Evolutionary conservation across 1,140 invertebrate genomes (phyloP).

Genomic region (Zophobas morio): DNA sequence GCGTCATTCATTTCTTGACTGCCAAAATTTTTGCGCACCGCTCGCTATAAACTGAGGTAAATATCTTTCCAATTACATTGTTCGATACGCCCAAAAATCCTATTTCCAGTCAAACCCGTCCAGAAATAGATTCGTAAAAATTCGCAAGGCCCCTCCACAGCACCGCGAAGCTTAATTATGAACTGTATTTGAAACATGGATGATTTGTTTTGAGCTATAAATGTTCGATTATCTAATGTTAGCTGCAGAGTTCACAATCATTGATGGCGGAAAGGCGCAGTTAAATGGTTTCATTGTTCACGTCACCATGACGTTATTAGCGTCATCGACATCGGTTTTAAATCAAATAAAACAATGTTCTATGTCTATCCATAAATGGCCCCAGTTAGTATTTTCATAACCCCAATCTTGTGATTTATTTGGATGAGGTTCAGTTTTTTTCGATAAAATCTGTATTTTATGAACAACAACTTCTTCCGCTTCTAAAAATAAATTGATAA

Average conservation of each 20-base stretch:
- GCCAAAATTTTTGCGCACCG: conserved; percentile 47
- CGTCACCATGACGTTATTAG: conserved; percentile 21
- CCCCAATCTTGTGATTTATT: conserved; percentile 16
- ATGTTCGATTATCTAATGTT: conserved; percentile 25
- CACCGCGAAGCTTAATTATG: conserved; percentile 12
- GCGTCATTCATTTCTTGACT: conserved; percentile 41
- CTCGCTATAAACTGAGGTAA: conserved; percentile 11
- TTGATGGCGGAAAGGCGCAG: neutral
- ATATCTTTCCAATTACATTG: conserved; percentile 31
- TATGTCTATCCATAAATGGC: conserved; percentile 16
- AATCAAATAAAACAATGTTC: conserved; percentile 2
- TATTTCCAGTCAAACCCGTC: conserved; percentile 5
- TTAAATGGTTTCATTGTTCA: conserved; percentile 10
- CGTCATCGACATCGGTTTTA: conserved; percentile 23
- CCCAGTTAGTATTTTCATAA: conserved; percentile 2
- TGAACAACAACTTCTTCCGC: conserved; percentile 15
- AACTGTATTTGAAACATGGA: neutral
- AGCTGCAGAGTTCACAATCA: neutral
- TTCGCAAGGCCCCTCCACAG: conserved; percentile 6
- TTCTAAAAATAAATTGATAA: conserved; percentile 28
- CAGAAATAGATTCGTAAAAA: conserved; percentile 13
- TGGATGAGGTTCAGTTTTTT: conserved; percentile 20
- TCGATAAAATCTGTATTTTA: conserved; percentile 27
- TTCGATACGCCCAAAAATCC: conserved; percentile 16
- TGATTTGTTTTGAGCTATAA: conserved; percentile 14